Percentiles rank a stretch among this genome's conserved stretches.
Evolutionary conservation across 2,113 vertebrate species (phyloP).

Genomic region (Hydropotes inermis): DNA sequence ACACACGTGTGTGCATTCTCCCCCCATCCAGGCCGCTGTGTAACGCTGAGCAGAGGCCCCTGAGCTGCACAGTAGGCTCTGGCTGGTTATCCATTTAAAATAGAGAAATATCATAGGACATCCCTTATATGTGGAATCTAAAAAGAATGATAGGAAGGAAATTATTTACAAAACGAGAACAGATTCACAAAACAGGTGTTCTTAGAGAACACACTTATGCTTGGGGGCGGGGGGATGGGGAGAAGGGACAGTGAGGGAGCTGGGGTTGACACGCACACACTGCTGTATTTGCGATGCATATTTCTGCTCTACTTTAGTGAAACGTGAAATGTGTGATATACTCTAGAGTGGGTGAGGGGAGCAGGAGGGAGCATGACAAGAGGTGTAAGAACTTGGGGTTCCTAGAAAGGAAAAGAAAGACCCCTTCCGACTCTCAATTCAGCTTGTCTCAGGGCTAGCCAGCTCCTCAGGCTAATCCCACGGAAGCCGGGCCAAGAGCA

Average conservation of each 20-base stretch:
- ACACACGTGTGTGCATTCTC: not conserved
- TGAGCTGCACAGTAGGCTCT: not conserved
- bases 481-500: not conserved
- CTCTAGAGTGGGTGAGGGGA: not conserved
- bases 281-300: not conserved
- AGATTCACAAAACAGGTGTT: not conserved
- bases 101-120: not conserved
- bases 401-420: not conserved
- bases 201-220: not conserved
- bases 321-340: no score
- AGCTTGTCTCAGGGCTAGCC: not conserved
- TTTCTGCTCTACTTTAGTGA: not conserved
- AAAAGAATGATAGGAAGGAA: not conserved
- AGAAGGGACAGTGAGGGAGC: not conserved
- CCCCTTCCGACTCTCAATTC: not conserved
- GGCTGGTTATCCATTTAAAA: not conserved
- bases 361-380: not conserved
- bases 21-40: not conserved
- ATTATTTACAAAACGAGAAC: not conserved
- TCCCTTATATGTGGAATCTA: not conserved
- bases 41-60: not conserved
- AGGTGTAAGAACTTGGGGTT: not conserved
- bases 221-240: fast-evolving
- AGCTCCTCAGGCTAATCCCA: not conserved
- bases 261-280: not conserved